These are phyloP conservation scores for Equus przewalskii DNA, from an alignment of 2,113 vertebrate species.

Conservation along the genomic window DNA sequence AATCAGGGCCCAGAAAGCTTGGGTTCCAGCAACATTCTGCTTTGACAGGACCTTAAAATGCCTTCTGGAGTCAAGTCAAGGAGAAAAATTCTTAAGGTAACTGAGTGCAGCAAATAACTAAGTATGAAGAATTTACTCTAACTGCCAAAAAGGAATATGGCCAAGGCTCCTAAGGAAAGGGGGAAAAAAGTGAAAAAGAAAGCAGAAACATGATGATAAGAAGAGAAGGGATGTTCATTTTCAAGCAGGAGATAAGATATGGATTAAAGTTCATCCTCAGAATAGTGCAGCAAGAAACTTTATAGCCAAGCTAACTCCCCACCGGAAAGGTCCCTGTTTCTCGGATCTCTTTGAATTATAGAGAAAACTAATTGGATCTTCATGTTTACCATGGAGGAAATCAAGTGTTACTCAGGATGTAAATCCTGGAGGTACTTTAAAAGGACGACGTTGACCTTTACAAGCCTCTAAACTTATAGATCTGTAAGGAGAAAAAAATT, in stretches of 20 bases:
- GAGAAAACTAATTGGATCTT: constrained; percentile 83
- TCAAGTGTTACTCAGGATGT: constrained; percentile 76
- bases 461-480: constrained; percentile 79
- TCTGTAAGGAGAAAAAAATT: constrained; percentile 77
- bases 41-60: constrained; percentile 79
- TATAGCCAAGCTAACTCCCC: constrained; percentile 82
- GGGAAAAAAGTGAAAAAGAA: constrained; percentile 68
- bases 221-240: constrained; percentile 91
- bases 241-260: constrained; percentile 89
- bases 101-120: constrained; percentile 80
- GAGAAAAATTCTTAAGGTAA: constrained; percentile 88
- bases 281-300: constrained; percentile 86
- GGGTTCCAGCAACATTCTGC: constrained; percentile 66
- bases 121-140: constrained; percentile 79
- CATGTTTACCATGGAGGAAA: constrained; percentile 52
- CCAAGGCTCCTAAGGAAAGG: constrained; percentile 85
- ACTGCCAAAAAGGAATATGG: constrained; percentile 88
- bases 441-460: constrained; percentile 75
- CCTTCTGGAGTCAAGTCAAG: constrained; percentile 74
- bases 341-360: constrained; percentile 69
- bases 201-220: constrained; percentile 89
- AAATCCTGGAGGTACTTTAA: constrained; percentile 78
- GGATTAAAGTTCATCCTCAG: constrained; percentile 89
- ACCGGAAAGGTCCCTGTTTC: constrained; percentile 81
- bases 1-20: constrained; percentile 15